Evolutionary conservation across 1,140 invertebrate genomes (phyloP).

Genomic region (Dendroctonus valens): DNA sequence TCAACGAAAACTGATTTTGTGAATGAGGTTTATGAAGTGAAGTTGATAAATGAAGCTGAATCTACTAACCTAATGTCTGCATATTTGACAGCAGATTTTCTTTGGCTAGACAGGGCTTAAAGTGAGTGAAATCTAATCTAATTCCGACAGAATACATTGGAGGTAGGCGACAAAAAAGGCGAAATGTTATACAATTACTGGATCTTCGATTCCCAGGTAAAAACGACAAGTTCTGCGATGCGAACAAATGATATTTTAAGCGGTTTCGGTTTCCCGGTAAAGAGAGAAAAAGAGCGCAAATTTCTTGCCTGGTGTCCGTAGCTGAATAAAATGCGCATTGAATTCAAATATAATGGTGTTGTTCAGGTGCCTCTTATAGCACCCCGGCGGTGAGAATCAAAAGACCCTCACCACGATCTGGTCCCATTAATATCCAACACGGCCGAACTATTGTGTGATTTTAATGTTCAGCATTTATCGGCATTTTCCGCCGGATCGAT

Average conservation of each 20-base stretch:
- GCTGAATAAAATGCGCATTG: conserved; percentile 40
- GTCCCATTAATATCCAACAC: conserved; percentile 6
- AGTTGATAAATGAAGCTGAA: too few relatives aligned
- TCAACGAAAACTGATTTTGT: too few relatives aligned
- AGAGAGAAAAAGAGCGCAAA: conserved; percentile 21
- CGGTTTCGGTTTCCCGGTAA: conserved; percentile 15
- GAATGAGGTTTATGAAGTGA: too few relatives aligned
- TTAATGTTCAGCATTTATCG: neutral
- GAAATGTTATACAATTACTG: conserved; percentile 22
- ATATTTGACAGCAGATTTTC: too few relatives aligned
- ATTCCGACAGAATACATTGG: too few relatives aligned
- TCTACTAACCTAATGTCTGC: too few relatives aligned
- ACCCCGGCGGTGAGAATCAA: conserved; percentile 40
- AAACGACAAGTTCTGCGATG: conserved; percentile 1
- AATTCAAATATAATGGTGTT: conserved; percentile 45
- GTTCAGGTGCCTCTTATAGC: conserved; percentile 41
- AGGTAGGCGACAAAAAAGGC: neutral
- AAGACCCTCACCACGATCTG: conserved; percentile 7
- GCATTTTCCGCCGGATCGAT: too few relatives aligned
- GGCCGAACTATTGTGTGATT: neutral
- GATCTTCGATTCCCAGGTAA: neutral
- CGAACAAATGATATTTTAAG: conserved; percentile 25
- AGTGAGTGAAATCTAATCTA: too few relatives aligned
- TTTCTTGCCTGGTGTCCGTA: conserved; percentile 20
- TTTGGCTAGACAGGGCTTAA: too few relatives aligned